Percentiles rank a stretch among this genome's conserved stretches.
Evolutionary conservation across 2,888 invertebrate genomes (phyloP).

Genomic region (Campoletis raptor): DNA sequence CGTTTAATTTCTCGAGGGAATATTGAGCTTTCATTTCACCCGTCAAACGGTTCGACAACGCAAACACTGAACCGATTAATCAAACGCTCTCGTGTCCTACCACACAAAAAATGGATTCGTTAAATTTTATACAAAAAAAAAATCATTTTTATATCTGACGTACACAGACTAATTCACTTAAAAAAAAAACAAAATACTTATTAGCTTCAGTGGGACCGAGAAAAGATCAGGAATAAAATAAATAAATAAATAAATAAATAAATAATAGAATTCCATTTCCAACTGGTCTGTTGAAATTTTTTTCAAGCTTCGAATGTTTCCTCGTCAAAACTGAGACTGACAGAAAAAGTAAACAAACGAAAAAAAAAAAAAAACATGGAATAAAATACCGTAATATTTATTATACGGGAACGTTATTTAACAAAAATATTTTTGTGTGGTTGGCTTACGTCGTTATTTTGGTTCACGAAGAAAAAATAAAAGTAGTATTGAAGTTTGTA

Average conservation of each 20-base stretch:
- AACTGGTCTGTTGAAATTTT: not conserved
- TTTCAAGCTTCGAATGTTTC: not conserved
- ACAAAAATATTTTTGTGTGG: not conserved
- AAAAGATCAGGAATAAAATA: not conserved
- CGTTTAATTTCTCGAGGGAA: not conserved
- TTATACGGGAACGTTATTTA: not conserved
- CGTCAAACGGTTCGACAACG: not conserved
- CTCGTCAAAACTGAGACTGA: not conserved
- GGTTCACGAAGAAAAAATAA: not conserved
- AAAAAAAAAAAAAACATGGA: not conserved
- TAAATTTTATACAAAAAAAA: not conserved
- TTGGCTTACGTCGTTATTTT: not conserved
- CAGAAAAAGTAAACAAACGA: not conserved
- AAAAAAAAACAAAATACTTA: too few species aligned
- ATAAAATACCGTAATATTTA: not conserved
- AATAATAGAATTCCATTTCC: not conserved
- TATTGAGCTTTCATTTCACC: not conserved
- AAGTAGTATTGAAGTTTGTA: slow-evolving; percentile 1
- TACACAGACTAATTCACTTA: too few species aligned
- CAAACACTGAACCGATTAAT: not conserved
- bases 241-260: too few species aligned
- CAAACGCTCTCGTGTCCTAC: slow-evolving; percentile 23
- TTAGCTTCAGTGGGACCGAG: not conserved
- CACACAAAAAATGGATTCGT: not conserved
- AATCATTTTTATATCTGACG: not conserved